Conservation (phyloP, 2,888 invertebrate species). For the Lasiommata megera region DNA sequence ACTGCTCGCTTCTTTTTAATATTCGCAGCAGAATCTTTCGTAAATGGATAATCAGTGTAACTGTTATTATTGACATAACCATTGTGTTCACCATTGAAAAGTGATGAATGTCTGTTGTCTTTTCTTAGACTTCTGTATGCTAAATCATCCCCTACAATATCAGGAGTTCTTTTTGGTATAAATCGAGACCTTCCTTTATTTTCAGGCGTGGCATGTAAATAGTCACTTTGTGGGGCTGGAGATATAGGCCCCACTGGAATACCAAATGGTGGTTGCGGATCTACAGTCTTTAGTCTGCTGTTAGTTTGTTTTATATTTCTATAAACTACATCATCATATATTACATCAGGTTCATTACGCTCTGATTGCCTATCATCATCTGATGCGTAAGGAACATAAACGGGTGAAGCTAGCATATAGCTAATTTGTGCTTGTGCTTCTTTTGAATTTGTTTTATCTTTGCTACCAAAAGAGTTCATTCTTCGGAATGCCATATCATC, state of each 20-base stretch:
- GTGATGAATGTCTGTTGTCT: slow-evolving; percentile 84
- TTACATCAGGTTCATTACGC: slow-evolving; percentile 89
- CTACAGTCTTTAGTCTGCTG: slow-evolving; percentile 85
- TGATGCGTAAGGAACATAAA: slow-evolving; percentile 77
- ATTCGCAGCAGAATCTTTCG: slow-evolving; percentile 63
- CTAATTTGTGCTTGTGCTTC: slow-evolving; percentile 79
- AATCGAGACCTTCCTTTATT: slow-evolving; percentile 82
- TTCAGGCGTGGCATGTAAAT: slow-evolving; percentile 88
- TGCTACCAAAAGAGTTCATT: slow-evolving; percentile 79
- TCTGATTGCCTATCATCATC: slow-evolving; percentile 78
- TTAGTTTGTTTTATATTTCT: slow-evolving; percentile 90
- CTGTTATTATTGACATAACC: slow-evolving; percentile 72
- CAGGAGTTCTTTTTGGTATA: slow-evolving; percentile 87
- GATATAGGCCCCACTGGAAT: slow-evolving; percentile 93
- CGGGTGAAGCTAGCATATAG: slow-evolving; percentile 86
- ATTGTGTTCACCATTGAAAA: slow-evolving; percentile 70
- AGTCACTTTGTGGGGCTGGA: slow-evolving; percentile 90
- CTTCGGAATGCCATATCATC: slow-evolving; percentile 92
- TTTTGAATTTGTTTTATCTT: slow-evolving; percentile 68
- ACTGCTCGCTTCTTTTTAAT: slow-evolving; percentile 89
- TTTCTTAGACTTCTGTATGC: slow-evolving; percentile 92
- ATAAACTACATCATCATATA: slow-evolving; percentile 91
- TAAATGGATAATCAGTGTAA: slow-evolving; percentile 57
- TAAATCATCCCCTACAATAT: slow-evolving; percentile 92
- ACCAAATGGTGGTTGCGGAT: slow-evolving; percentile 94